phyloP scores from a whole-genome alignment of 2,888 invertebrate species.

The Drosophila parthenogenetica region DNA sequence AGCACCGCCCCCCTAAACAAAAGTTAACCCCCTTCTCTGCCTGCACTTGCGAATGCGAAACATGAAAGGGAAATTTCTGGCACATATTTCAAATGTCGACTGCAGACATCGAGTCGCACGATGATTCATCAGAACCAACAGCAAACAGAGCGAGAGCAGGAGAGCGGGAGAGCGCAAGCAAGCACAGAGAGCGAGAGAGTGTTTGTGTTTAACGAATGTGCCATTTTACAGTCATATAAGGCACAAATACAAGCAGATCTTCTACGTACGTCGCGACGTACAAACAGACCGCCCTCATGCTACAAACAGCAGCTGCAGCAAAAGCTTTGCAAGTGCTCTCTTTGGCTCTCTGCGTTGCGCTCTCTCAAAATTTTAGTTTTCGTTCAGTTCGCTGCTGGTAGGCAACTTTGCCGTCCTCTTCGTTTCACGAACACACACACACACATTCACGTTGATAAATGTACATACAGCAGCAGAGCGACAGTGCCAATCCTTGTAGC shows the following conservation, averaged over 20 bases:
- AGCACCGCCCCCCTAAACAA: conserved; percentile 14
- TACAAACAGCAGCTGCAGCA: conserved; percentile 39
- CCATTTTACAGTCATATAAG: conserved; percentile 33
- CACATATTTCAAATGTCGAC: conserved; percentile 68
- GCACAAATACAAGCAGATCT: conserved; percentile 41
- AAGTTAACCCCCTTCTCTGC: conserved; percentile 14
- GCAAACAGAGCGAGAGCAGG: conserved; percentile 16
- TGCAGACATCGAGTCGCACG: conserved; percentile 73
- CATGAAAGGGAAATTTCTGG: conserved; percentile 81
- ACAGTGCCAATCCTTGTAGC: conserved; percentile 79
- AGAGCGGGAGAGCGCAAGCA: conserved; percentile 16
- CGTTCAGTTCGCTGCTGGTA: conserved; percentile 30
- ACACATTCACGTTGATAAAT: conserved; percentile 32
- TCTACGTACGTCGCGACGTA: not conserved
- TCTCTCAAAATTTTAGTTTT: conserved; percentile 18
- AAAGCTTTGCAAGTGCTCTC: conserved; percentile 18
- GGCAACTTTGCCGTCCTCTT: conserved; percentile 6
- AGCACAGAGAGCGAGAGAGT: conserved; percentile 15
- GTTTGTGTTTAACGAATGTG: not conserved
- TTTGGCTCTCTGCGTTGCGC: conserved; percentile 10
- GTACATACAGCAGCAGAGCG: conserved; percentile 30
- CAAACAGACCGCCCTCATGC: conserved; percentile 19
- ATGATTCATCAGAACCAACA: conserved; percentile 61
- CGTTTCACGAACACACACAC: conserved; percentile 34
- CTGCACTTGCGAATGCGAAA: conserved; percentile 48